Conservation (phyloP, 2,113 vertebrate genomes). For the Galbula dea region DNA sequence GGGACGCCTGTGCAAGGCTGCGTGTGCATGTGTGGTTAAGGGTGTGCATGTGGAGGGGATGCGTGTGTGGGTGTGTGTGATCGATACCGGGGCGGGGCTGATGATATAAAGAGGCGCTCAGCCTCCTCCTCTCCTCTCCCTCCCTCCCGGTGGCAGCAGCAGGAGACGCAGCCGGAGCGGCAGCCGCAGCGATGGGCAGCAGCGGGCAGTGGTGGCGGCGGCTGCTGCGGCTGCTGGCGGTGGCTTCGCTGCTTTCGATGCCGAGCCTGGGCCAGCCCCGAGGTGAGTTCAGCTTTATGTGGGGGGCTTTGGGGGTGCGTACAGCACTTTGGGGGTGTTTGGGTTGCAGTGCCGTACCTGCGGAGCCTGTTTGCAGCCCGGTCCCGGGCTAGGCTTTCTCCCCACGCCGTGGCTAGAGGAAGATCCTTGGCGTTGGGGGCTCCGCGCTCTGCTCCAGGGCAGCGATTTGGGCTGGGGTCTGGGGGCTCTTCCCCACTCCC, state of each 20-base stretch:
- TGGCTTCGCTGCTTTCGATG: conserved; percentile 27
- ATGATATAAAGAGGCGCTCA: not conserved
- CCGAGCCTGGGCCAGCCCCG: conserved; percentile 63
- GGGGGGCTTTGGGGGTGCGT: not conserved
- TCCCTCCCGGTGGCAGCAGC: not conserved
- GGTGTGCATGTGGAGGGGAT: not conserved
- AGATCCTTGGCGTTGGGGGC: not conserved
- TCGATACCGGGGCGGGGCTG: not conserved
- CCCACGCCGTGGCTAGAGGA: too few relatives aligned
- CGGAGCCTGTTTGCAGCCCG: not conserved
- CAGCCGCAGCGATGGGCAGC: not conserved
- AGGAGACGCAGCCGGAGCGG: too few relatives aligned
- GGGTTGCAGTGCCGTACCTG: not conserved
- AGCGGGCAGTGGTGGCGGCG: not conserved
- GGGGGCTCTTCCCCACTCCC: not conserved
- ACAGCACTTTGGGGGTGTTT: too few relatives aligned
- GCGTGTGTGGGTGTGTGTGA: not conserved
- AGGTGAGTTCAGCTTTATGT: conserved; percentile 64
- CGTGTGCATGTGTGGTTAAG: not conserved
- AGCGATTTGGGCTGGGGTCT: not conserved
- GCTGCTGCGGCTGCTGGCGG: not conserved
- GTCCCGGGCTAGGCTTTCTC: not conserved
- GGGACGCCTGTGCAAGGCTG: not conserved
- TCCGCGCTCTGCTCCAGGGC: not conserved
- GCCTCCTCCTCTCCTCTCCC: not conserved